phyloP scores from a whole-genome alignment of 2,888 invertebrate genomes.

The Hydrotaea diabolus region DNA sequence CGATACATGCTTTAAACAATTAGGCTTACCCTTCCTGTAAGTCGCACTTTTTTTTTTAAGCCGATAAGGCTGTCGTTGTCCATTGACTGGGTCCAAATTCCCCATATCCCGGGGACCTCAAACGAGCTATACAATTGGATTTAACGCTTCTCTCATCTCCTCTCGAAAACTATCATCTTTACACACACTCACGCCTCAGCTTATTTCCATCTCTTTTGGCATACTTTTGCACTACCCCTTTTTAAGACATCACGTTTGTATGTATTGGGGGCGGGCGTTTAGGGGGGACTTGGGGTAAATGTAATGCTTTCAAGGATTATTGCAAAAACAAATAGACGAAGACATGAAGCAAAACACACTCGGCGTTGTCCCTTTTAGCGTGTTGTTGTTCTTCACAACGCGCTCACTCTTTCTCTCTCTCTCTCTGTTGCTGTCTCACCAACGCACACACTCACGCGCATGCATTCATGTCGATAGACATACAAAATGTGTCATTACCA shows the following conservation, averaged over 20 bases:
- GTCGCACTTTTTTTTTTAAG: too few relatives aligned
- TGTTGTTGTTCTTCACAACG: not conserved
- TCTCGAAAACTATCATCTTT: slow-evolving; percentile 52
- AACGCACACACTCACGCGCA: slow-evolving; percentile 25
- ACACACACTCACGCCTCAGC: slow-evolving; percentile 59
- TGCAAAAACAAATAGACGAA: slow-evolving; percentile 16
- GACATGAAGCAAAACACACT: slow-evolving; percentile 35
- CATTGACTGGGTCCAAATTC: too few relatives aligned
- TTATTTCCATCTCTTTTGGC: slow-evolving; percentile 28
- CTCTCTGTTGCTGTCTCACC: not conserved
- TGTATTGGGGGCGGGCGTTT: too few relatives aligned
- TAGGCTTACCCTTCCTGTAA: too few relatives aligned
- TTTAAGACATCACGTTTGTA: slow-evolving; percentile 37
- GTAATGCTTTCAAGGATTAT: slow-evolving; percentile 35
- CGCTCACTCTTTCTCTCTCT: not conserved
- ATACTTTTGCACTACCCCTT: slow-evolving; percentile 47
- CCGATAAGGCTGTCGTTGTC: too few relatives aligned
- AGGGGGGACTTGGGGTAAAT: not conserved
- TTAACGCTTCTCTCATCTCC: too few relatives aligned
- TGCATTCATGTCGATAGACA: slow-evolving; percentile 44
- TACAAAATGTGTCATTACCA: slow-evolving; percentile 67
- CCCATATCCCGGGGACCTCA: too few relatives aligned
- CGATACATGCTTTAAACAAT: too few relatives aligned
- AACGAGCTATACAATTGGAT: too few relatives aligned
- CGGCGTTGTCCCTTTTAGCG: slow-evolving; percentile 20